Conservation (phyloP, 2,113 vertebrate genomes). For the Notiomystis cincta region DNA sequence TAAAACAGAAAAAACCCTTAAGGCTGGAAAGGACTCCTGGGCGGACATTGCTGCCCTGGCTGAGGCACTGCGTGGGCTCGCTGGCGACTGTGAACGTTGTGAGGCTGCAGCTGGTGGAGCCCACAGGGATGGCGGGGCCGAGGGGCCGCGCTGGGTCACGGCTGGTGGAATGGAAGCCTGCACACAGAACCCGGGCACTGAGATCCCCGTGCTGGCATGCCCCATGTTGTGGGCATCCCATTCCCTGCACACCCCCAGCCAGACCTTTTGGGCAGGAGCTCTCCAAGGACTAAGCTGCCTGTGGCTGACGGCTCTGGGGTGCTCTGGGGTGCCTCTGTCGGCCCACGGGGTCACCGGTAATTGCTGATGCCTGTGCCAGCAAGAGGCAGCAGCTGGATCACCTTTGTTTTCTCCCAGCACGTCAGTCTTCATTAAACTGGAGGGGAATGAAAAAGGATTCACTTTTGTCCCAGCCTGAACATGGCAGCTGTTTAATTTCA, state of each 20-base stretch:
- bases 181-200: background rate
- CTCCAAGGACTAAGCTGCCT: background rate
- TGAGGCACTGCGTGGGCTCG: background rate
- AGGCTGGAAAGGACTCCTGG: background rate
- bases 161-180: background rate
- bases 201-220: fast-evolving
- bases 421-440: constrained; percentile 57
- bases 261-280: background rate
- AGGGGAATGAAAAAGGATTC: constrained; percentile 41
- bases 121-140: fast-evolving
- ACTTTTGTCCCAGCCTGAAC: constrained; percentile 57
- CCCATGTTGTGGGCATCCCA: fast-evolving
- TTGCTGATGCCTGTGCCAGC: background rate
- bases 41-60: background rate
- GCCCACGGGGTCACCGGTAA: fast-evolving
- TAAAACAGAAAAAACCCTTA: background rate
- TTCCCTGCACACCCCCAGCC: fast-evolving
- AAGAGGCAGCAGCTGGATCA: constrained; percentile 13
- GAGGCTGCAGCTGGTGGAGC: background rate
- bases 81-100: background rate
- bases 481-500: constrained; percentile 73
- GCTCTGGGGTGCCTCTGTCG: fast-evolving
- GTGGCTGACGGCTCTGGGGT: background rate
- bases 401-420: constrained; percentile 43
- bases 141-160: fast-evolving